phyloP scores from a whole-genome alignment of 2,888 invertebrate genomes.

The Melieria crassipennis region DNA sequence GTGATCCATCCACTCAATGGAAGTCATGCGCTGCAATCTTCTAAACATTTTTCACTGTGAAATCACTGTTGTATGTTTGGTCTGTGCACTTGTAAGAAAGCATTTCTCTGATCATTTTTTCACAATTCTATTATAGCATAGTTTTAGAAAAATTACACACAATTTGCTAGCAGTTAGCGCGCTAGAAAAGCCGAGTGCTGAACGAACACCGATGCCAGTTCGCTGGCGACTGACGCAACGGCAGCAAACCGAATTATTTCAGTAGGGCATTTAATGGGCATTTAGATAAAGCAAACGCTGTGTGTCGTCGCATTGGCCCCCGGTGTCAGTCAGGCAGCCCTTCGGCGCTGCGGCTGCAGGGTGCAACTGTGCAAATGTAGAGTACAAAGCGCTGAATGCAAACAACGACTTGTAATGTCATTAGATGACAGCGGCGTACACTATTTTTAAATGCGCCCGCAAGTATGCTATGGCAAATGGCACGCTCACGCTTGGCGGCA shows the following conservation, averaged over 20 bases:
- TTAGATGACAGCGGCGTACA: slow-evolving; percentile 7
- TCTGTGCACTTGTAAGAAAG: no score
- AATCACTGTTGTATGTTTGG: background rate
- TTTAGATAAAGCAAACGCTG: slow-evolving; percentile 49
- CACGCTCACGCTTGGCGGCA: background rate
- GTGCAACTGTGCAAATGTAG: background rate
- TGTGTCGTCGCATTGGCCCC: slow-evolving; percentile 2
- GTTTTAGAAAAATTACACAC: slow-evolving; percentile 11
- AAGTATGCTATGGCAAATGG: background rate
- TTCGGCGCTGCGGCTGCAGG: background rate
- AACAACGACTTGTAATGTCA: slow-evolving; percentile 18
- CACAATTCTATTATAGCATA: background rate
- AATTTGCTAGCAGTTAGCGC: background rate
- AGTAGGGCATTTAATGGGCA: slow-evolving; percentile 42
- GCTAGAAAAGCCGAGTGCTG: background rate
- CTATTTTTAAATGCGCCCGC: slow-evolving; percentile 10
- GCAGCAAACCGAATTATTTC: slow-evolving; percentile 41
- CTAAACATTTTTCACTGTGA: slow-evolving; percentile 17
- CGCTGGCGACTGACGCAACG: slow-evolving; percentile 38
- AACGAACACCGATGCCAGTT: slow-evolving; percentile 38
- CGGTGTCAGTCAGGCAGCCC: background rate
- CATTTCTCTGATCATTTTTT: background rate
- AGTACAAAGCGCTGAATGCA: background rate
- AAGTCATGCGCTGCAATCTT: slow-evolving; percentile 42
- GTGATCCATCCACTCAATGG: slow-evolving; percentile 45